Evolutionary conservation across 2,888 invertebrate species (phyloP), one percentile per base, ranked within the genome.

Genomic region (Drosophila gaucha): DNA sequence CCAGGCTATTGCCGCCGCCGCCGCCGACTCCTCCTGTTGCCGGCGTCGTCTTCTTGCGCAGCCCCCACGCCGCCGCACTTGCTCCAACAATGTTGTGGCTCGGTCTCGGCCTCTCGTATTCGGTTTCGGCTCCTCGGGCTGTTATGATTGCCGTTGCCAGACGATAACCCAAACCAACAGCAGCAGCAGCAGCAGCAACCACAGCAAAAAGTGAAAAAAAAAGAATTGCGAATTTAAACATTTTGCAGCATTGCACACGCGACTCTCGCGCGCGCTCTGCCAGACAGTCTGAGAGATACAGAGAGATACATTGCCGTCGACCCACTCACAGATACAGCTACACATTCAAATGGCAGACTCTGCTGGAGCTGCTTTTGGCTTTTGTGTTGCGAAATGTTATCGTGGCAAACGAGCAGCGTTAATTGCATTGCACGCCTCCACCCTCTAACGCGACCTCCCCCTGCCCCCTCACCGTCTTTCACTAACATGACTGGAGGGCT

Each of bases 221-320:
- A 65, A 44, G 58, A 69, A 67, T 67, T 65, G 49, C 66, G 74
- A 74, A 74, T 84, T 87, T 84, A 72, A 88, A 88, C 78, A 77
- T 84, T 86, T 88, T 84, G 86, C 84, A 88, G 84, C 86, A 83
- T 72, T 88, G 86, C 84, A 84, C 86, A 82, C 88, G 86, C 86
- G 86, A 85, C 82, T 78, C 88, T 78, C 79, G 82, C 82, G 66
- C 78, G 85, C 68, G 59, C 59, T 57, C 63, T 62, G 80, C 68
- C 80, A 77, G 64, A 86, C 71, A 69, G 86, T 74, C 83, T 64
- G 86, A 71, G 84, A 86, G 52, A 51, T 50, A 58, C 55, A 67
- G 51, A 43, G 59, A 58, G 47, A 46, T 44, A 51, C 50, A 60
- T 14, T 22, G 49, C 57, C 52, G 52, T 51, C 69, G 50, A 50